Conservation (phyloP, 2,888 invertebrate genomes). For the Taphrorychus bicolor region DNA sequence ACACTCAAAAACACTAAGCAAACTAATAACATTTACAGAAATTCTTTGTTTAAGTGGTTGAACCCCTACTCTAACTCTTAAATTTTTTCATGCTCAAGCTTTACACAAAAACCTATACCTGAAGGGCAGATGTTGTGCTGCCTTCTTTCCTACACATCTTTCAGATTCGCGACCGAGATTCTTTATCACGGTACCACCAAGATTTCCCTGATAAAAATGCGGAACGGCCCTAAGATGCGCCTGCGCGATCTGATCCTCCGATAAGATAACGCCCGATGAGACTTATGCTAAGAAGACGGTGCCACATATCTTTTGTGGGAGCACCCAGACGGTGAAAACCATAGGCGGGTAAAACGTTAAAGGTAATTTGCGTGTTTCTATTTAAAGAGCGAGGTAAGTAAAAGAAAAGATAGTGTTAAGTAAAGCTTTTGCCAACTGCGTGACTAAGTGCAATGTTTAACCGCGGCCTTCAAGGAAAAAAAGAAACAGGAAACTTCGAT, state of each 20-base stretch:
- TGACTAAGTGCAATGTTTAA: neutral
- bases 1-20: too few species aligned
- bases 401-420: neutral
- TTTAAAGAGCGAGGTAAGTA: too few species aligned
- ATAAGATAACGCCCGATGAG: neutral
- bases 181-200: neutral
- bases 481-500: neutral
- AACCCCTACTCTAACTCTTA: neutral
- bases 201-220: neutral
- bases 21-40: too few species aligned
- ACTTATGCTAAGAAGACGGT: constrained; percentile 6
- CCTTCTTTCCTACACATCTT: too few species aligned
- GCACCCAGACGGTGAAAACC: neutral
- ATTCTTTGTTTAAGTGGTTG: too few species aligned
- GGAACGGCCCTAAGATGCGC: neutral
- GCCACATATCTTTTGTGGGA: neutral
- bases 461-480: neutral
- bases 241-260: neutral
- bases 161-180: neutral
- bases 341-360: neutral
- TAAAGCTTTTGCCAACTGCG: neutral
- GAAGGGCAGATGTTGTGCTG: neutral
- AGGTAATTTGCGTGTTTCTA: neutral
- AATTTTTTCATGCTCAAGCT: neutral
- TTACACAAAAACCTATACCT: neutral